Conservation (phyloP, 2,113 vertebrate genomes). For the Rhipidura dahli region DNA sequence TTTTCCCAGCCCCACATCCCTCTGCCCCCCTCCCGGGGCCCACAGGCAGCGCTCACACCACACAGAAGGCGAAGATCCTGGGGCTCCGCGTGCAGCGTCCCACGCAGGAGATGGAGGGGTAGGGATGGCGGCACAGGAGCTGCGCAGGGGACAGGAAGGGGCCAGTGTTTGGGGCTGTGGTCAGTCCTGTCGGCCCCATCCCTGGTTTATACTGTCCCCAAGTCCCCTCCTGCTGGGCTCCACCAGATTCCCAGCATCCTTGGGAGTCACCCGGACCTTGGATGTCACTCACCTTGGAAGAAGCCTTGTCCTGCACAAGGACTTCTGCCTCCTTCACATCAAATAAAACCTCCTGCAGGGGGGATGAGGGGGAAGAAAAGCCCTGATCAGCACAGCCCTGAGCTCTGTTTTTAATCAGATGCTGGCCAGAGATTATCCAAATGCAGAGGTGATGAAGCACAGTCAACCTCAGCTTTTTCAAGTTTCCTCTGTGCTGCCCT, state of each 20-base stretch:
- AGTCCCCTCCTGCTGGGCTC: neutral
- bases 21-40: rapidly evolving
- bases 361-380: neutral
- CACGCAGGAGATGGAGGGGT: slow-evolving; percentile 83
- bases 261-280: rapidly evolving
- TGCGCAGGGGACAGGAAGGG: neutral
- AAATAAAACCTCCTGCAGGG: slow-evolving; percentile 72
- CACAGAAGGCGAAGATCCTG: slow-evolving; percentile 79
- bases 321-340: slow-evolving; percentile 85
- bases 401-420: neutral
- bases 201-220: neutral
- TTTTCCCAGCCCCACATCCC: neutral
- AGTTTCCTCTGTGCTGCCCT: neutral
- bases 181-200: rapidly evolving
- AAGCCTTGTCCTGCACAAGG: slow-evolving; percentile 71
- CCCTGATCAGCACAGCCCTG: rapidly evolving
- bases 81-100: slow-evolving; percentile 71
- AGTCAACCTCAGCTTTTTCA: neutral
- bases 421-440: neutral
- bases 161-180: rapidly evolving
- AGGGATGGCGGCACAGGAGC: slow-evolving; percentile 78
- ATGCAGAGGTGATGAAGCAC: neutral
- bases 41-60: slow-evolving; percentile 63
- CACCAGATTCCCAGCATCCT: rapidly evolving
- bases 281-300: slow-evolving; percentile 51